Base-by-base conservation (phyloP, 2,888 invertebrate species). In the Fabriciana adippe region DNA sequence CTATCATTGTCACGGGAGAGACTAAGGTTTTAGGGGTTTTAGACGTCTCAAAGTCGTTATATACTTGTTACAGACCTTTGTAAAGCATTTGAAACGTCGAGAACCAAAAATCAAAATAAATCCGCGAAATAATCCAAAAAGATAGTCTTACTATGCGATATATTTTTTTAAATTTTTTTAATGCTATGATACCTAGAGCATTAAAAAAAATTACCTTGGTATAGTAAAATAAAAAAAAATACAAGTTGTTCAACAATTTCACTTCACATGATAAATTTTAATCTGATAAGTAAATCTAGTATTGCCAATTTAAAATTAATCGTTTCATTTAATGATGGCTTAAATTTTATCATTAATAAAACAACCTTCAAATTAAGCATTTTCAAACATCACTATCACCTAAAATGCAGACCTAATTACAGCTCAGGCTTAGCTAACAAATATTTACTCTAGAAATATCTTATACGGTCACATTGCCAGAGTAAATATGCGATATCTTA, bases 401-500 rank as follows among this genome's bases (percentile, higher is more conserved):
- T 15, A 68, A 65, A 55, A 70, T 45, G 47, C 47, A 65, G 51
- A 62, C 67, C 72, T 67, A 72, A 72, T 72, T 72, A 67, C 53
- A 56, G 55, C 47, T 26, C 26, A 60, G 61, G 67, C 55, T 70
- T 72, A 65, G 68, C 62, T 55, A 70, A 73, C 73, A 75, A 76
- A 79, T 76, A 73, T 77, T 77, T 78, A 73, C 73, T 59, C 71
- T 74, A 73, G 75, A 74, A 78, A 77, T 75, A 77, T 74, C 73
- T 73, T 75, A 78, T 77, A 69, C 77, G 81, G 84, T 84, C 82
- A 85, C 81, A 83, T 82, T 82, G 83, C 71, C 68, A 75, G 74
- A 79, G 81, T 81, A 88, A 88, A 89, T 84, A 88, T 76, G 69
- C 75, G 75, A 73, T 88, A 89, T 89, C 89, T 81, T 41, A 87